Evolutionary conservation across 2,113 vertebrate species (phyloP).

Genomic region (Oceanites oceanicus): DNA sequence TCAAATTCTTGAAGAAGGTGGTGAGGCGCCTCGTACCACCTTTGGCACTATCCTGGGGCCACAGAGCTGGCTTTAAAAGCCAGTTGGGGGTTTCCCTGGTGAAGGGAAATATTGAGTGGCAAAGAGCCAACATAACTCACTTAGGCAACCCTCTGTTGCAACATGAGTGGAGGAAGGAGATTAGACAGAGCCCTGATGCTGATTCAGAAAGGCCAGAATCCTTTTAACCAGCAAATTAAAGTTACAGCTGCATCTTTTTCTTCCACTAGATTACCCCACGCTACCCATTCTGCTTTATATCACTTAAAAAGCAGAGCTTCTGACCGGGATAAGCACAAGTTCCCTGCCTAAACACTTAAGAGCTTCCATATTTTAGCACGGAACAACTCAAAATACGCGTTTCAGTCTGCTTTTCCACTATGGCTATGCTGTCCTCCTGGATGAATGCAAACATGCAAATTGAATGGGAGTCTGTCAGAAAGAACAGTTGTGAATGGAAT

Average conservation of each 20-base stretch:
- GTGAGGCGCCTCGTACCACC: not conserved
- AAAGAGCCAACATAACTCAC: slow-evolving; percentile 52
- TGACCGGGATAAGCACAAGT: not conserved
- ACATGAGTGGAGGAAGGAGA: slow-evolving; percentile 49
- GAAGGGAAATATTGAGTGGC: slow-evolving; percentile 64
- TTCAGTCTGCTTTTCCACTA: not conserved
- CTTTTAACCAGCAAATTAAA: slow-evolving; percentile 34
- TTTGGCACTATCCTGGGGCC: slow-evolving; percentile 2
- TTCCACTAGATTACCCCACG: not conserved
- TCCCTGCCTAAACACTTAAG: not conserved
- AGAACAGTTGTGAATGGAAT: not conserved
- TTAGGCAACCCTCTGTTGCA: slow-evolving; percentile 57
- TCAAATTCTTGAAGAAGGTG: slow-evolving; percentile 32
- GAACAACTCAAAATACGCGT: not conserved
- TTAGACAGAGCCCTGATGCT: slow-evolving; percentile 30
- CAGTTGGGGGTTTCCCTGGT: slow-evolving; percentile 55
- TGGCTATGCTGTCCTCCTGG: not conserved
- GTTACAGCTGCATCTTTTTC: slow-evolving; percentile 9
- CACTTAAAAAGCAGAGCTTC: not conserved
- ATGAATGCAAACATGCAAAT: accelerated
- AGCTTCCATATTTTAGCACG: not conserved
- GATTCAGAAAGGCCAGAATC: slow-evolving; percentile 29
- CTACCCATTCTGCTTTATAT: not conserved
- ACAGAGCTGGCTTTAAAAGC: slow-evolving; percentile 30
- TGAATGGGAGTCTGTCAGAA: not conserved